Evolutionary conservation across 2,888 invertebrate genomes (phyloP).

Genomic region (Dolomedes plantarius): DNA sequence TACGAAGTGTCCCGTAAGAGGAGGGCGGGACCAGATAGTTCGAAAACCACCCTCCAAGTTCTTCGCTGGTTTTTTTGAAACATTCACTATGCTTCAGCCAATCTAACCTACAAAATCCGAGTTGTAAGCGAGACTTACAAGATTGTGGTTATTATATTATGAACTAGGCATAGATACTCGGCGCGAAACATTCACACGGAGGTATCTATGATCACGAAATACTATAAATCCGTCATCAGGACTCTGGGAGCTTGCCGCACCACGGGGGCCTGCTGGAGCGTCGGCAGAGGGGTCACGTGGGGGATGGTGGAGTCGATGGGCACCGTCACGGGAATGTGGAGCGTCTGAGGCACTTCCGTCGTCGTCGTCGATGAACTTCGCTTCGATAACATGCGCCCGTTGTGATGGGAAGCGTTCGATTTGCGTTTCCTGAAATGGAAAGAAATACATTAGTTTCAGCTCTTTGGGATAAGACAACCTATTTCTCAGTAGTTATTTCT

Average conservation of each 20-base stretch:
- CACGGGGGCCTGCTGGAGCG: slow-evolving; percentile 8
- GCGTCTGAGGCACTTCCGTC: slow-evolving; percentile 49
- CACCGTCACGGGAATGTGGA: slow-evolving; percentile 43
- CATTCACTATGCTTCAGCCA: no score
- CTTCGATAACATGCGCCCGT: slow-evolving; percentile 10
- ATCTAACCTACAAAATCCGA: background rate
- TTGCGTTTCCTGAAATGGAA: slow-evolving; percentile 43
- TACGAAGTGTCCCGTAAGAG: no score
- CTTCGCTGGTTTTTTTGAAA: no score
- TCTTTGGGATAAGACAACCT: background rate
- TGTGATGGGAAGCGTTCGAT: slow-evolving; percentile 38
- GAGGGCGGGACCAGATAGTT: no score
- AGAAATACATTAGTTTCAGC: background rate
- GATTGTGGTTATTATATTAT: background rate
- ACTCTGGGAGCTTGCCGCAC: slow-evolving; percentile 51
- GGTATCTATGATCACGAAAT: slow-evolving; percentile 3
- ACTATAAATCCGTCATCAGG: slow-evolving; percentile 63
- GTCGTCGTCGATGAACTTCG: background rate
- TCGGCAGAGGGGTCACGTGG: slow-evolving; percentile 12
- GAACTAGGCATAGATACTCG: no score
- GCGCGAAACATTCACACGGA: background rate
- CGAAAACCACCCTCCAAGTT: no score
- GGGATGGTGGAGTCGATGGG: slow-evolving; percentile 52
- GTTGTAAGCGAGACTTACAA: slow-evolving; percentile 2
- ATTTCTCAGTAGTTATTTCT: no score